phyloP scores from a whole-genome alignment of 2,797 vertebrate species.

The Apogon hyalosoma region DNA sequence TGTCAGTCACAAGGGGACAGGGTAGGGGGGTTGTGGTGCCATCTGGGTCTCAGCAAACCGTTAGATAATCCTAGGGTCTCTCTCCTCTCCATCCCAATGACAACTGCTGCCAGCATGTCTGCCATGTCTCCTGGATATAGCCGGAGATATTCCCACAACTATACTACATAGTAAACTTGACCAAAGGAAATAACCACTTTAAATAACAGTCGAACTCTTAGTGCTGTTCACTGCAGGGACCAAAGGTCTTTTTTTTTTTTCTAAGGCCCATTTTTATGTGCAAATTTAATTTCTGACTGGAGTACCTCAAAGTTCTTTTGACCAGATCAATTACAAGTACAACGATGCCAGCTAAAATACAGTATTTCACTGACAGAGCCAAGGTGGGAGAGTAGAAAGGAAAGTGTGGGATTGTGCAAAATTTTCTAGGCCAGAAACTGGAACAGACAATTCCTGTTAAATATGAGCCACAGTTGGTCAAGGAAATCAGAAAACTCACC shows the following conservation, averaged over 20 bases:
- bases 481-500: conserved; percentile 19
- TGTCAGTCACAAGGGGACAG: conserved; percentile 61
- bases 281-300: conserved; percentile 26
- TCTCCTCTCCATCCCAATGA: conserved; percentile 45
- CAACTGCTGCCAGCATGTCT: conserved; percentile 70
- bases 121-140: conserved; percentile 29
- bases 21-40: conserved; percentile 65
- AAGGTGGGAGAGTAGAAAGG: not conserved
- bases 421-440: not conserved
- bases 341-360: conserved; percentile 1
- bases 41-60: conserved; percentile 89
- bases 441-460: conserved; percentile 22
- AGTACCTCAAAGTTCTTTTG: not conserved
- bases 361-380: conserved; percentile 19
- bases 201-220: conserved; percentile 32
- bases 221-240: not conserved
- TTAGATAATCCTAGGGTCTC: conserved; percentile 81
- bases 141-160: conserved; percentile 27
- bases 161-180: not conserved
- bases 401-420: not conserved
- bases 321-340: conserved; percentile 20
- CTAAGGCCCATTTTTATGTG: conserved; percentile 13
- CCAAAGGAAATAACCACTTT: conserved; percentile 39
- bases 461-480: conserved; percentile 24
- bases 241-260: not conserved